A percentile compares a stretch with the other conserved stretches of the same genome.
Evolutionary conservation across 1,140 invertebrate species (phyloP).

Genomic region (Zaprionus davidi): DNA sequence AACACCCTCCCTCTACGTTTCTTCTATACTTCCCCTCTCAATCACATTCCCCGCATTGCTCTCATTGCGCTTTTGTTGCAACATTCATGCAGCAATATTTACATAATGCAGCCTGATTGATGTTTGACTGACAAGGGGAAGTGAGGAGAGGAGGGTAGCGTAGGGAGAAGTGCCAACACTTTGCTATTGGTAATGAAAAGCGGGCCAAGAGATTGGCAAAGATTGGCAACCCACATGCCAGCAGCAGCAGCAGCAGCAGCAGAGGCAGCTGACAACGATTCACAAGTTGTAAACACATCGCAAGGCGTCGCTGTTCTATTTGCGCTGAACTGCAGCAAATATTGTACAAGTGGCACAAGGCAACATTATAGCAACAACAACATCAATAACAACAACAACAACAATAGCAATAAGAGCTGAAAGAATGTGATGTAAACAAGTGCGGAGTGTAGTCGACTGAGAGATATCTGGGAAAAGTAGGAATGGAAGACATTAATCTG

Average conservation of each 20-base stretch:
- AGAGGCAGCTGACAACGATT: conserved; percentile 67
- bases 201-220: conserved; percentile 65
- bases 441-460: background rate
- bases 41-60: background rate
- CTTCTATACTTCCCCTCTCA: background rate
- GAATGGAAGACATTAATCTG: background rate
- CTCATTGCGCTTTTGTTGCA: conserved; percentile 72
- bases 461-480: background rate
- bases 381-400: conserved; percentile 32
- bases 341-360: conserved; percentile 49
- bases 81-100: conserved; percentile 74
- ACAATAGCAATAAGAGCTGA: background rate
- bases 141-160: background rate
- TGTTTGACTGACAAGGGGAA: conserved; percentile 54
- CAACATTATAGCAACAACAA: conserved; percentile 37
- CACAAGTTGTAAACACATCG: conserved; percentile 76
- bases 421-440: background rate
- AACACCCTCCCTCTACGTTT: background rate
- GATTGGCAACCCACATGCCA: conserved; percentile 39
- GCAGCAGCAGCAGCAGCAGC: conserved; percentile 38
- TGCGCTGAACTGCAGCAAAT: conserved; percentile 52
- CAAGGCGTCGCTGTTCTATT: conserved; percentile 65
- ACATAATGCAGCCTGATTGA: conserved; percentile 78
- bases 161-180: background rate
- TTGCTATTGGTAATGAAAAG: conserved; percentile 73